These are phyloP conservation scores for Hydrochoerus hydrochaeris DNA, from an alignment of 2,113 vertebrate genomes.

Conservation along the genomic window DNA sequence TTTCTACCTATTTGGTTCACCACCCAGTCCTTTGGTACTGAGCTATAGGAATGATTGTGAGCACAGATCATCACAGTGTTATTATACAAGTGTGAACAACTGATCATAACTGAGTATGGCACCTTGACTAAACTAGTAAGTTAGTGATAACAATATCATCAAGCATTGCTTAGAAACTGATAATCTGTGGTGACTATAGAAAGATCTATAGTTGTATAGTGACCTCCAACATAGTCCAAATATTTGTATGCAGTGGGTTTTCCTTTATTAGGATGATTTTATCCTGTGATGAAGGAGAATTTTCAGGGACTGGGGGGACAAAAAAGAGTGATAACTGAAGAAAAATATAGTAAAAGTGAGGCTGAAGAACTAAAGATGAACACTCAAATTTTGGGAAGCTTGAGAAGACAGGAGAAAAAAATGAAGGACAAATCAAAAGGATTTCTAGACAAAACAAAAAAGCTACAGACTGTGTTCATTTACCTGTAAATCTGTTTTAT, in stretches of 20 bases:
- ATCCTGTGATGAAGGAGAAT: not conserved
- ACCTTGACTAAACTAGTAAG: not conserved
- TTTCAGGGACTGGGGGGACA: not conserved
- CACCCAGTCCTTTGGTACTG: too few species aligned
- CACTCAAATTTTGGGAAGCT: not conserved
- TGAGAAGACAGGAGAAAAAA: not conserved
- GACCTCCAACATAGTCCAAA: too few species aligned
- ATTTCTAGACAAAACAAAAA: not conserved
- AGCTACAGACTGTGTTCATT: not conserved
- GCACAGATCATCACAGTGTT: too few species aligned
- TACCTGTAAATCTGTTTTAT: not conserved
- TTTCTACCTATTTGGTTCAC: too few species aligned
- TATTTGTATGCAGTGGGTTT: not conserved
- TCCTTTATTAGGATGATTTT: not conserved
- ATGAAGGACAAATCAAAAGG: not conserved
- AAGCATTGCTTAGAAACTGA: not conserved
- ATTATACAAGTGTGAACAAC: too few species aligned
- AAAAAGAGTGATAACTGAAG: not conserved
- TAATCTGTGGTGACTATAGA: not conserved
- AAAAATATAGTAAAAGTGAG: not conserved
- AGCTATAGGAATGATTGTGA: too few species aligned
- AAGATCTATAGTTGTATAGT: not conserved
- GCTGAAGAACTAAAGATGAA: not conserved
- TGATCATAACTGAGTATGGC: not conserved
- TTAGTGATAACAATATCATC: not conserved